Percentiles rank a stretch among this genome's conserved stretches.
Evolutionary conservation across 2,888 invertebrate genomes (phyloP).

Genomic region (Trisateles emortualis): DNA sequence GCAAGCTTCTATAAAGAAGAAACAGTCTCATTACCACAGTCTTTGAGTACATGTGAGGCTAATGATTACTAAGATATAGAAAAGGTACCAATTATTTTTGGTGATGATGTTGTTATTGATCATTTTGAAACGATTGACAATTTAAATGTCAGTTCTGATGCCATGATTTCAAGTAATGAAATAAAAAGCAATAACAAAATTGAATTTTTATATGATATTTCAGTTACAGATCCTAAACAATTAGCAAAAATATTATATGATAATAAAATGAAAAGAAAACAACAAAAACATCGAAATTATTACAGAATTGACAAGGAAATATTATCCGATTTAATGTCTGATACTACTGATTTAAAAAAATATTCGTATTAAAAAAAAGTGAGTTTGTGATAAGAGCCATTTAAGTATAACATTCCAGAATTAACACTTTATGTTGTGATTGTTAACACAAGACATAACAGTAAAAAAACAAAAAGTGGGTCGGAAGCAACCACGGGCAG

Average conservation of each 20-base stretch:
- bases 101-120: conserved; percentile 24
- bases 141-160: conserved; percentile 23
- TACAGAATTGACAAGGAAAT: conserved; percentile 23
- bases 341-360: conserved; percentile 14
- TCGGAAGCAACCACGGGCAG: neutral
- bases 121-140: conserved; percentile 19
- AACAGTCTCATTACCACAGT: conserved; percentile 19
- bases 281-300: conserved; percentile 22
- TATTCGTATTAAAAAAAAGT: conserved; percentile 17
- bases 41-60: conserved; percentile 17
- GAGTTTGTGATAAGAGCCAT: conserved; percentile 12
- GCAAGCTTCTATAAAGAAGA: conserved; percentile 21
- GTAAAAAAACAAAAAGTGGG: neutral
- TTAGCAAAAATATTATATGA: conserved; percentile 18
- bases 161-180: conserved; percentile 17
- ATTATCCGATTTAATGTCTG: conserved; percentile 24
- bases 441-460: conserved; percentile 7
- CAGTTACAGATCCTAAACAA: conserved; percentile 18
- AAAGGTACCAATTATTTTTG: conserved; percentile 24
- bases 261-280: conserved; percentile 24
- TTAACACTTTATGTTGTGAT: conserved; percentile 14
- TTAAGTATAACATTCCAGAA: conserved; percentile 17
- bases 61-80: conserved; percentile 27
- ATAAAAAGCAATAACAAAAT: conserved; percentile 21
- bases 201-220: conserved; percentile 22